phyloP scores from a whole-genome alignment of 2,113 vertebrate species.

The Ptychochromis oligacanthus region DNA sequence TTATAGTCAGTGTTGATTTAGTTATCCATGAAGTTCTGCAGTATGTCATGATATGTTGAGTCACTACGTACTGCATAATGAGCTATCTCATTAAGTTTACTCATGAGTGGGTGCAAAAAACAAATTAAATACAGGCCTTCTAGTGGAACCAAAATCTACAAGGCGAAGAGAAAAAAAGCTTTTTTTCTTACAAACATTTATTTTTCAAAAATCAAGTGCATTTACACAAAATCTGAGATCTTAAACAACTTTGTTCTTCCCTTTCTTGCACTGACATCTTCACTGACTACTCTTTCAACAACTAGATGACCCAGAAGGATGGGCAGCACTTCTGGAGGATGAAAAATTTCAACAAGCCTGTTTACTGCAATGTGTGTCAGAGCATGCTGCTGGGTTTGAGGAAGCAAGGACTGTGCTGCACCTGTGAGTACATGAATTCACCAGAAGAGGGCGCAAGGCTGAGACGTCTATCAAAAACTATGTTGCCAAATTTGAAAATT shows the following conservation, averaged over 20 bases:
- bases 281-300: neutral
- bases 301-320: constrained; percentile 88
- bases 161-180: neutral
- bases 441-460: constrained; percentile 46
- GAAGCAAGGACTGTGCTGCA: constrained; percentile 92
- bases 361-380: constrained; percentile 91
- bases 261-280: neutral
- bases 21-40: neutral
- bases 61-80: constrained; percentile 16
- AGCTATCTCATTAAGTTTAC: constrained; percentile 39
- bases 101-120: constrained; percentile 33
- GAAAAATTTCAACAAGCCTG: constrained; percentile 89
- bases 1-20: constrained; percentile 31
- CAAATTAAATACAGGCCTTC: constrained; percentile 10
- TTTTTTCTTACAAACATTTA: neutral
- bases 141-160: neutral
- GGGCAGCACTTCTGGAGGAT: constrained; percentile 94
- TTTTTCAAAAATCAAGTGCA: neutral
- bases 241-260: neutral
- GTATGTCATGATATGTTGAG: neutral
- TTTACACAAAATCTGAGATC: neutral
- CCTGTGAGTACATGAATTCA: constrained; percentile 80
- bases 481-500: neutral
- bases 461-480: neutral
- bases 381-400: constrained; percentile 87